Evolutionary conservation across 2,113 vertebrate genomes (phyloP).

Genomic region (Benitochromis conjunctus): DNA sequence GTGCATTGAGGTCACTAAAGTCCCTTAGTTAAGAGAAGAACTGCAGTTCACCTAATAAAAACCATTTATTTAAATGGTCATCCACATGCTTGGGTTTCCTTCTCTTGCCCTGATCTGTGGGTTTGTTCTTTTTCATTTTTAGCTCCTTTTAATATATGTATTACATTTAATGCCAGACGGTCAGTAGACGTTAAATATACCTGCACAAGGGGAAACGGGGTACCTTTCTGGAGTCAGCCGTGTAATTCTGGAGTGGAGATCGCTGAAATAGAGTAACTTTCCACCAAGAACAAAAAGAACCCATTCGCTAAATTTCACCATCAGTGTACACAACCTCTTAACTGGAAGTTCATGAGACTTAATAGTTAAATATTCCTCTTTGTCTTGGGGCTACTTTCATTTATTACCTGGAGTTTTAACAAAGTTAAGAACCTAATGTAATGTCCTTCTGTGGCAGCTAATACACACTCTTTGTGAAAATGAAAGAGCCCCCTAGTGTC

Average conservation of each 20-base stretch:
- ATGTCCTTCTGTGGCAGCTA: background rate
- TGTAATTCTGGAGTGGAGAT: background rate
- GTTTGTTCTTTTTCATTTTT: background rate
- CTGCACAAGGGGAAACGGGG: background rate
- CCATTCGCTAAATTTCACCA: background rate
- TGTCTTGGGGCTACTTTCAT: background rate
- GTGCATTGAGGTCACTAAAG: background rate
- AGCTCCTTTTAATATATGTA: background rate
- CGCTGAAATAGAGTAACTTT: background rate
- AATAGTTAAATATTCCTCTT: background rate
- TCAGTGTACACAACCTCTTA: background rate
- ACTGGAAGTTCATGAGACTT: background rate
- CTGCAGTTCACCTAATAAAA: background rate
- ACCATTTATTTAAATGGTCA: background rate
- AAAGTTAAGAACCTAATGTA: background rate
- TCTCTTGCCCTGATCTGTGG: rapidly evolving
- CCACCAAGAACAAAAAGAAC: background rate
- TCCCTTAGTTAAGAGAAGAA: background rate
- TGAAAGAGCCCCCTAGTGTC: background rate
- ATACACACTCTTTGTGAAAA: background rate
- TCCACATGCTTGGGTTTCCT: no score
- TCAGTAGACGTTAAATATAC: background rate
- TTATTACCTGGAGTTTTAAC: background rate
- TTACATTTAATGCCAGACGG: background rate
- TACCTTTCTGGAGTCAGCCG: background rate